Percentiles rank a stretch among this genome's conserved stretches.
Conservation (phyloP, 2,888 invertebrate species). For the Xestoiulus laeticollis region DNA sequence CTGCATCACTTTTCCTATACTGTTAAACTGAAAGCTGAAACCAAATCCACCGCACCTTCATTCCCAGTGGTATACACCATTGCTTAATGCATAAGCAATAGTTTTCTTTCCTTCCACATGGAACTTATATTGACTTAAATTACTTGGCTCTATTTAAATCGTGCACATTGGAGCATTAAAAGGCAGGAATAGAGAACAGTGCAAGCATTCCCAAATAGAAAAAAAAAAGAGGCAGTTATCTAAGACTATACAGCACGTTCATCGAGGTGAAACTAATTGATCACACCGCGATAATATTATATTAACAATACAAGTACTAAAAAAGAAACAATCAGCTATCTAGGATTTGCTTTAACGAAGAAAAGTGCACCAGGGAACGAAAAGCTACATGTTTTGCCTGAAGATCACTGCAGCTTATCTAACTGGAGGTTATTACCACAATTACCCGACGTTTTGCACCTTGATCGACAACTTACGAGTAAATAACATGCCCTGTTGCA, state of each 20-base stretch:
- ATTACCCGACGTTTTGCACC: constrained; percentile 15
- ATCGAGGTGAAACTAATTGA: constrained; percentile 34
- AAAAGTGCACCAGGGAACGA: background rate
- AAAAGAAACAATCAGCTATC: constrained; percentile 3
- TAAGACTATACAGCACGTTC: background rate
- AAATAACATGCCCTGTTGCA: background rate
- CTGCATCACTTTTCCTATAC: background rate
- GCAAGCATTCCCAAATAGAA: background rate
- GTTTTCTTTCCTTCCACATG: background rate
- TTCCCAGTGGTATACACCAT: background rate
- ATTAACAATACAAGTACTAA: constrained; percentile 6
- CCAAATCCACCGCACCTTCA: background rate
- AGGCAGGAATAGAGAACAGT: background rate
- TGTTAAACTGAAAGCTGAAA: background rate
- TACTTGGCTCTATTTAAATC: constrained; percentile 5
- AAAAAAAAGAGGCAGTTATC: constrained; percentile 12
- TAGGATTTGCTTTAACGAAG: background rate
- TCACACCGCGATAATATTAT: constrained; percentile 28
- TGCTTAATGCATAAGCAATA: background rate
- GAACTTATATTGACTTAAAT: background rate
- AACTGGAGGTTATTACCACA: constrained; percentile 28
- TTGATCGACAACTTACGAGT: background rate
- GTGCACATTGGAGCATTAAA: constrained; percentile 29
- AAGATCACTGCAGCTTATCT: constrained; percentile 3
- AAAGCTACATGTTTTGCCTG: background rate